Evolutionary conservation across 2,113 vertebrate species (phyloP).

Genomic region (Oreochromis tanganicae): DNA sequence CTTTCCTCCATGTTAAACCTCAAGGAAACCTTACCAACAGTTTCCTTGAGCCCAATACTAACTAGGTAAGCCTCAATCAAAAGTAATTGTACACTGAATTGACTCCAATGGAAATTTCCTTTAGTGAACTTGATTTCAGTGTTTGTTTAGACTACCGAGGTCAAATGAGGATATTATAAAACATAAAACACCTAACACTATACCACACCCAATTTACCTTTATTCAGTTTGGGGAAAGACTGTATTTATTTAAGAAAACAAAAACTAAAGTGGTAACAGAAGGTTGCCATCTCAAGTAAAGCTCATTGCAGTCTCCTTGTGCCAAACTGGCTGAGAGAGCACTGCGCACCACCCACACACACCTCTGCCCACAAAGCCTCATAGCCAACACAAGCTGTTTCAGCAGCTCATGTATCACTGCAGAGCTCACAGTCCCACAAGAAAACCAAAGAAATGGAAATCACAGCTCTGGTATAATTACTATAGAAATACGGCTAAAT

Average conservation of each 20-base stretch:
- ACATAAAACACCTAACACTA: neutral
- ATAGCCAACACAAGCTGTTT: constrained; percentile 45
- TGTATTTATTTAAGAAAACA: neutral
- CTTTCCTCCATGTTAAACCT: neutral
- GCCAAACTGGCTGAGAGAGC: constrained; percentile 64
- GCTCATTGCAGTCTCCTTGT: constrained; percentile 31
- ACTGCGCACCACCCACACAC: constrained; percentile 54
- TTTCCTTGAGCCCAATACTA: neutral
- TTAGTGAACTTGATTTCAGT: neutral
- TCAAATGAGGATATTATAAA: neutral
- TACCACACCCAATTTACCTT: neutral
- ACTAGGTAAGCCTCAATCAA: neutral
- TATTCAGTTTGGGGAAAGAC: neutral
- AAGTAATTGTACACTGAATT: neutral
- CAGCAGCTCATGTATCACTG: constrained; percentile 44
- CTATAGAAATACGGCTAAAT: neutral
- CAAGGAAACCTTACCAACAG: neutral
- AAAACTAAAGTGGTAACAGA: constrained; percentile 41
- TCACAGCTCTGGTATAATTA: neutral
- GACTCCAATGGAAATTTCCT: neutral
- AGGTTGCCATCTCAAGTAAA: constrained; percentile 52
- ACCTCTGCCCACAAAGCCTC: constrained; percentile 60
- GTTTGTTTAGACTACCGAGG: neutral
- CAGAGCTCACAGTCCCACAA: neutral
- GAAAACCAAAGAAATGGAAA: neutral